These are phyloP conservation scores for Hirudo medicinalis DNA, from an alignment of 1,140 invertebrate genomes.

Conservation along the genomic window DNA sequence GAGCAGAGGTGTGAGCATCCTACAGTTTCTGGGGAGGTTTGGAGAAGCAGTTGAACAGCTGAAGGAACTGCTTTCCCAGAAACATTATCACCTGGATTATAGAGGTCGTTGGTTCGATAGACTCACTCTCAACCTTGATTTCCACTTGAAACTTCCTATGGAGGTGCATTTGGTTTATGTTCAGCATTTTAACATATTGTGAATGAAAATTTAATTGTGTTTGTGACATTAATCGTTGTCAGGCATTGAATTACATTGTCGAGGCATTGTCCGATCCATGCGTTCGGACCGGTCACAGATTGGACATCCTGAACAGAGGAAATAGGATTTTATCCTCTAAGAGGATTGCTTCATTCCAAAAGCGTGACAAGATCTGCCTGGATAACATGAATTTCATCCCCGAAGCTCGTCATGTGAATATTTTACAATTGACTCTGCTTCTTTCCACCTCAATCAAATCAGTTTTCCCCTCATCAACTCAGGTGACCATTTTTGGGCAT, in stretches of 20 bases:
- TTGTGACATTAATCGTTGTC: conserved; percentile 19
- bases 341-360: neutral
- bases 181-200: too few relatives aligned
- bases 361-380: neutral
- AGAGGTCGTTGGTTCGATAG: conserved; percentile 47
- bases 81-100: conserved; percentile 38
- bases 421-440: neutral
- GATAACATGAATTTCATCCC: conserved; percentile 4
- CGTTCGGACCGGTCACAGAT: conserved; percentile 38
- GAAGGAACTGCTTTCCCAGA: conserved; percentile 40
- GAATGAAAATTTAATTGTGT: too few relatives aligned
- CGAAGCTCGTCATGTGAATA: neutral
- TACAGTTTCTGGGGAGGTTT: conserved; percentile 43
- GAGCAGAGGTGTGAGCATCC: conserved; percentile 42
- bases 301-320: conserved; percentile 41
- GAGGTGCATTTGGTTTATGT: conserved; percentile 1
- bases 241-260: conserved; percentile 37
- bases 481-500: conserved; percentile 13
- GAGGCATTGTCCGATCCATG: conserved; percentile 37
- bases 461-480: neutral
- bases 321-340: conserved; percentile 34
- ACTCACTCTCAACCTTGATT: conserved; percentile 44
- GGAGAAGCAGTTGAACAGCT: conserved; percentile 42
- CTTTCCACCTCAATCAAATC: neutral
- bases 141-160: conserved; percentile 42